These are phyloP conservation scores for Hypomecis atomaria DNA, from an alignment of 2,888 invertebrate genomes.

Conservation along the genomic window DNA sequence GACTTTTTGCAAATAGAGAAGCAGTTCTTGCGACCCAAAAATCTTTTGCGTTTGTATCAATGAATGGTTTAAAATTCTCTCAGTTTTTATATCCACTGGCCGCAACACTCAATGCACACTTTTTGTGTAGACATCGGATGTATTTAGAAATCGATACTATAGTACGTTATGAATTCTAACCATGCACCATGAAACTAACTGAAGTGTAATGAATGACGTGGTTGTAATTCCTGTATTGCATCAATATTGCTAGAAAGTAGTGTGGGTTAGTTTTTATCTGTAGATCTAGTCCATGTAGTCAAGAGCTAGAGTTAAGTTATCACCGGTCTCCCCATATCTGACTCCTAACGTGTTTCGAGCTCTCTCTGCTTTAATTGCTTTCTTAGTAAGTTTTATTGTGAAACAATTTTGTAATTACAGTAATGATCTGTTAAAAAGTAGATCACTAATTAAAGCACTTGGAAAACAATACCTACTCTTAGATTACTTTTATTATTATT, in stretches of 20 bases:
- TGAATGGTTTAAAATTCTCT: conserved; percentile 30
- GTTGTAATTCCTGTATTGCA: conserved; percentile 47
- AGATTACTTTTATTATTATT: no score
- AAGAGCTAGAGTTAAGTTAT: conserved; percentile 63
- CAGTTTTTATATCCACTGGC: conserved; percentile 22
- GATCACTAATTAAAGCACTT: no score
- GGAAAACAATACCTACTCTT: no score
- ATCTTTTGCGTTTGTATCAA: conserved; percentile 44
- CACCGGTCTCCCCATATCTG: conserved; percentile 66
- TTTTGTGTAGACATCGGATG: conserved; percentile 23
- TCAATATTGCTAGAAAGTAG: conserved; percentile 72
- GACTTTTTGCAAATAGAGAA: conserved; percentile 60
- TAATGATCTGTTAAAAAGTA: neutral
- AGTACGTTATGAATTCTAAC: conserved; percentile 29
- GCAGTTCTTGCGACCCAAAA: conserved; percentile 59
- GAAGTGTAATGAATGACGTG: conserved; percentile 36
- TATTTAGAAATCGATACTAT: conserved; percentile 43
- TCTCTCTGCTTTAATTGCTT: conserved; percentile 66
- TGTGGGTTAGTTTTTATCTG: conserved; percentile 64
- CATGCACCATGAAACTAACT: conserved; percentile 36
- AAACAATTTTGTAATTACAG: neutral
- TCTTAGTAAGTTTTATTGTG: conserved; percentile 7
- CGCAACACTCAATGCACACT: conserved; percentile 10
- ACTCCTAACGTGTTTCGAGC: conserved; percentile 59
- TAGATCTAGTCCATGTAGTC: conserved; percentile 50